phyloP scores from a whole-genome alignment of 2,113 vertebrate species.

The Ciconia boyciana region DNA sequence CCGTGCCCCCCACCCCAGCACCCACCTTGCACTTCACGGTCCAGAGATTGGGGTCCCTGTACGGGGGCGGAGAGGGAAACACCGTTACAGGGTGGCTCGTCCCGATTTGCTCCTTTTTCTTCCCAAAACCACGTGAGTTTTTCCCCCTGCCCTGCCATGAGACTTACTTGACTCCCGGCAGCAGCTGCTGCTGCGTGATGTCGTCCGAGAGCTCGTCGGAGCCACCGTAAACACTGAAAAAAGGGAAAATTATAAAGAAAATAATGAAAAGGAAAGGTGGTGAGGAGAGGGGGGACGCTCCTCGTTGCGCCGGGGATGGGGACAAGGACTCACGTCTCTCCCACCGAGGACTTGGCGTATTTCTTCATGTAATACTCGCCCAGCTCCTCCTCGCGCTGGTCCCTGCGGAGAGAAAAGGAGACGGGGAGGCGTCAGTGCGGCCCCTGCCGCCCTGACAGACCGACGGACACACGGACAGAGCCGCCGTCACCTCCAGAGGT shows the following conservation, averaged over 20 bases:
- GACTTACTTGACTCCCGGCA: constrained; percentile 92
- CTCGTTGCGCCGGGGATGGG: not conserved
- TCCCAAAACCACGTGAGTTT: not conserved
- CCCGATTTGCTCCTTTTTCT: not conserved
- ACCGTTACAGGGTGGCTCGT: accelerated
- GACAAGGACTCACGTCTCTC: constrained; percentile 81
- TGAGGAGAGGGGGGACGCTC: too few species aligned
- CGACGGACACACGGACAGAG: not conserved
- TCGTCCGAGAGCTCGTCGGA: constrained; percentile 93
- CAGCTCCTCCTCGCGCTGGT: constrained; percentile 90
- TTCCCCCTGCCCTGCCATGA: accelerated
- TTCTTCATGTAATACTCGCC: constrained; percentile 97
- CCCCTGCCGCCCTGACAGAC: not conserved
- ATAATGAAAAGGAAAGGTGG: accelerated
- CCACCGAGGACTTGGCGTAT: constrained; percentile 88
- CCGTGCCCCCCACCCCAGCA: accelerated
- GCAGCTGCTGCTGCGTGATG: constrained; percentile 93
- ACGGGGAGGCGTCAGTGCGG: not conserved
- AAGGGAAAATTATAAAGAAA: too few species aligned
- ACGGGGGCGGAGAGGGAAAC: not conserved
- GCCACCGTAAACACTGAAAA: constrained; percentile 80
- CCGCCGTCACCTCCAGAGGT: constrained; percentile 85
- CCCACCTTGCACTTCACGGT: constrained; percentile 93
- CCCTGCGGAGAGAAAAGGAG: constrained; percentile 65
- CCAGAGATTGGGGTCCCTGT: constrained; percentile 93